Evolutionary conservation across 1,140 invertebrate genomes (phyloP).

Genomic region (Thaumatotibia leucotreta): DNA sequence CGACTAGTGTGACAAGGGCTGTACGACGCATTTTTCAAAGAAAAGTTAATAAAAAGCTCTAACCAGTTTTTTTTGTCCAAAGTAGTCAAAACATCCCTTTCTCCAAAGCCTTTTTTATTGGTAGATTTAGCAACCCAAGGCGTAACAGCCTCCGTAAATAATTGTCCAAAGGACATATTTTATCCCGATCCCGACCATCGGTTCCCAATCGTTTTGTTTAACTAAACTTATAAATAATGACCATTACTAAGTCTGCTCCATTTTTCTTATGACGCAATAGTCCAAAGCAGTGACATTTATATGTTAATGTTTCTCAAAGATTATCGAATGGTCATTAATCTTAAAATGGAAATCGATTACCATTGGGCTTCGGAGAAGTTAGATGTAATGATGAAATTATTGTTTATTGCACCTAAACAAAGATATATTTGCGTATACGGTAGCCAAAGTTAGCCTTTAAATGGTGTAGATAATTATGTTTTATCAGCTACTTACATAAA

Average conservation of each 20-base stretch:
- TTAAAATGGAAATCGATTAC: background rate
- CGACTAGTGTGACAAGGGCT: too few species aligned
- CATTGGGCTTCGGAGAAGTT: background rate
- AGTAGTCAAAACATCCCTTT: too few species aligned
- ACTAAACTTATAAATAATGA: background rate
- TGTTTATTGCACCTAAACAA: background rate
- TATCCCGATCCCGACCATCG: too few species aligned
- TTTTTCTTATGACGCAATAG: background rate
- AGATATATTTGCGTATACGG: background rate
- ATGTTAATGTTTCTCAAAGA: background rate
- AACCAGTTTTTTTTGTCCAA: too few species aligned
- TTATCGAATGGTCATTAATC: background rate
- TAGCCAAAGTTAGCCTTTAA: background rate
- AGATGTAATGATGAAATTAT: background rate
- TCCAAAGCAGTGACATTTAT: background rate
- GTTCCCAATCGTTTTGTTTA: too few species aligned
- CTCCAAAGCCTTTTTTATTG: too few species aligned
- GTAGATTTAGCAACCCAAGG: too few species aligned
- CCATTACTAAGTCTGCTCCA: background rate
- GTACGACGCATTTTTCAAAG: too few species aligned
- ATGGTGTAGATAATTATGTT: background rate
- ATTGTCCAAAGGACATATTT: too few species aligned
- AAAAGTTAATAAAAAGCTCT: too few species aligned
- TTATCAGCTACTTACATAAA: background rate
- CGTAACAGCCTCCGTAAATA: too few species aligned